Base-by-base conservation (phyloP, 2,113 vertebrate genomes). In the Gambusia holbrooki region DNA sequence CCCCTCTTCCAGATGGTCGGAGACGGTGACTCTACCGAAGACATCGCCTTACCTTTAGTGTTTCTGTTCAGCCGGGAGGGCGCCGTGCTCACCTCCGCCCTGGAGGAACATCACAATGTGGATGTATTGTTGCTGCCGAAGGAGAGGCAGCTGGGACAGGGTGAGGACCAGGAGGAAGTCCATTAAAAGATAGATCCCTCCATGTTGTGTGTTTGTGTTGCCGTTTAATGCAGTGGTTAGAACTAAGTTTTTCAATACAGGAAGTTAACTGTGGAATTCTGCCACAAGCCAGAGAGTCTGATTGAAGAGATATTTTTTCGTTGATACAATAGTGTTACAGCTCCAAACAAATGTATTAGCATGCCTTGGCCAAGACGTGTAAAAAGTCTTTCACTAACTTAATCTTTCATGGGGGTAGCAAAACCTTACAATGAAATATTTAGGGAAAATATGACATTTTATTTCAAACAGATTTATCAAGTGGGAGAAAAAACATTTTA, bases 1-100 rank as follows among this genome's bases (percentile, higher is more conserved):
- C 94, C 95, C 8, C 93, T 95, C 17, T 96, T 96, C 76, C 95
- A 96, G 87, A 96, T 96, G 95, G 95, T 95, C 19, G 95, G 95
- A 22, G 95, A 96, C 2, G 95, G 94, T 3, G 92, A 92, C 66
- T 80, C 93, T 66, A 94, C 91, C 4, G 87, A 87, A 5, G 94
- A 95, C 90, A 92, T 96, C 77, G 82, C 62, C 10, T 66, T 95
- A 64, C 95, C 95, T 11, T 82, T 95, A 68, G 92, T 95, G 25
- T 95, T 96, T 81, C 89, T 96, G 62, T 96, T 96, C 81, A 91
- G 92, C 78, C 91, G 73, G 0, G 94, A 96, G 74, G 95, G 95
- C 17, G 91, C 90, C 0, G 19, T 90, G 32, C 92, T 96, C 45
- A 93, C 91, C 27, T 68, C 83, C 0, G 95, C 94, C 5, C 90